These are phyloP conservation scores for Mechanitis messenoides DNA, from an alignment of 2,888 invertebrate genomes.

Conservation along the genomic window DNA sequence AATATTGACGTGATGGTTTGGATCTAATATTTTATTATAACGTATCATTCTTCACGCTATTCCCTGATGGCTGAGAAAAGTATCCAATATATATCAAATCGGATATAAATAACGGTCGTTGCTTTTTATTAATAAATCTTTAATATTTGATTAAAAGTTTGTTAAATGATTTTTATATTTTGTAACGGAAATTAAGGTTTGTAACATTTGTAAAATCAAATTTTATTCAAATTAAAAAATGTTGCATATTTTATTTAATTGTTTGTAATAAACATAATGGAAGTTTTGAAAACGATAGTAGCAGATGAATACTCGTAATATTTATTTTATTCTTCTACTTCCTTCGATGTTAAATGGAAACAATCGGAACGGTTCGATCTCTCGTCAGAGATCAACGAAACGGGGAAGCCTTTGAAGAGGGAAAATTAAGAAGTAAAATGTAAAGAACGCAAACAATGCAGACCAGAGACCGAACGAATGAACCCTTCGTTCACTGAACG, in stretches of 20 bases:
- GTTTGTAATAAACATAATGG: slow-evolving; percentile 12
- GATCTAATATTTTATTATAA: slow-evolving; percentile 23
- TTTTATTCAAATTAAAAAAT: no score
- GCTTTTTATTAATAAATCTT: not conserved
- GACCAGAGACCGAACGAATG: slow-evolving; percentile 20
- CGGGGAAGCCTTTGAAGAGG: slow-evolving; percentile 32
- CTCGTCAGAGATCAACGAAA: slow-evolving; percentile 27
- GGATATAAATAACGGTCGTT: not conserved
- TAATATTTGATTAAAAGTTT: not conserved
- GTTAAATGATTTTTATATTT: not conserved
- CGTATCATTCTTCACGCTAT: slow-evolving; percentile 22
- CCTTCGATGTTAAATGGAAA: slow-evolving; percentile 20
- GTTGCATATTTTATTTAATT: slow-evolving; percentile 1
- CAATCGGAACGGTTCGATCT: slow-evolving; percentile 25
- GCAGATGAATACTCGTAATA: not conserved
- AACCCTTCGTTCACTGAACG: slow-evolving; percentile 9
- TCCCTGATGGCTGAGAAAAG: slow-evolving; percentile 16
- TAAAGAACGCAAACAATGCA: slow-evolving; percentile 34
- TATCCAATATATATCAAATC: slow-evolving; percentile 19
- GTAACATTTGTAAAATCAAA: no score
- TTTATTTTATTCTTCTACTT: slow-evolving; percentile 4
- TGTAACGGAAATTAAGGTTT: not conserved
- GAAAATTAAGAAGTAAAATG: slow-evolving; percentile 35
- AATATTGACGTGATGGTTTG: slow-evolving; percentile 22
- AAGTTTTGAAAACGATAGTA: not conserved